phyloP scores from a whole-genome alignment of 2,797 vertebrate species.

The Ctenopoma multispine region DNA sequence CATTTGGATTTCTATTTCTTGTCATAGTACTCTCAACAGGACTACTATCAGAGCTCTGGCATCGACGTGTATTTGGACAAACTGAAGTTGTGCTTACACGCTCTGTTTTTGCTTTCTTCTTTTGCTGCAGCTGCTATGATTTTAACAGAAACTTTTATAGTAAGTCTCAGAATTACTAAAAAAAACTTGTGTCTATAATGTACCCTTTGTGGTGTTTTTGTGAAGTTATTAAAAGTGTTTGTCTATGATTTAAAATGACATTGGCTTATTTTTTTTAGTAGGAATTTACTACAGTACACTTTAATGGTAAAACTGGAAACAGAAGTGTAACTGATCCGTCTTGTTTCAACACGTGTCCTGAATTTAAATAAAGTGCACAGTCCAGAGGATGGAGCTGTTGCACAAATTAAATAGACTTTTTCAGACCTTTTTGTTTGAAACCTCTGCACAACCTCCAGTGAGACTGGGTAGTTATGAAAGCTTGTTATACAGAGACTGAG shows the following conservation, averaged over 20 bases:
- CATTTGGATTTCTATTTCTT: slow-evolving; percentile 70
- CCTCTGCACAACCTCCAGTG: background rate
- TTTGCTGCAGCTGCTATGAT: slow-evolving; percentile 37
- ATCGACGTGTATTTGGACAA: slow-evolving; percentile 40
- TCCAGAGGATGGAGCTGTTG: slow-evolving; percentile 59
- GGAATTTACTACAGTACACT: background rate
- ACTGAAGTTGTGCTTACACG: slow-evolving; percentile 19
- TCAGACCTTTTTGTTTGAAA: background rate
- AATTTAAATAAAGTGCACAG: background rate
- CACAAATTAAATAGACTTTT: background rate
- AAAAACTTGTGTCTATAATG: slow-evolving; percentile 25
- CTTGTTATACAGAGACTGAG: background rate
- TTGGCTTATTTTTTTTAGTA: background rate
- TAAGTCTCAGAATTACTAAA: slow-evolving; percentile 13
- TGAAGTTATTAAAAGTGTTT: slow-evolving; percentile 66
- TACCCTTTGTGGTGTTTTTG: slow-evolving; percentile 48
- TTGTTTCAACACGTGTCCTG: slow-evolving; percentile 5
- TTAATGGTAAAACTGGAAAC: background rate
- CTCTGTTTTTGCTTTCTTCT: background rate
- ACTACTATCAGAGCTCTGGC: slow-evolving; percentile 52
- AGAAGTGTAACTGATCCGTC: slow-evolving; percentile 15
- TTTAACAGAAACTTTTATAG: slow-evolving; percentile 31
- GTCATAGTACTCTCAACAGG: slow-evolving; percentile 32
- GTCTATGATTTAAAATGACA: slow-evolving; percentile 35
- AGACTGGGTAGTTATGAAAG: background rate